Percentiles rank a stretch among this genome's conserved stretches.
These are phyloP conservation scores for Rhinolophus ferrumequinum DNA, from an alignment of 2,113 vertebrate genomes.

Conservation along the genomic window DNA sequence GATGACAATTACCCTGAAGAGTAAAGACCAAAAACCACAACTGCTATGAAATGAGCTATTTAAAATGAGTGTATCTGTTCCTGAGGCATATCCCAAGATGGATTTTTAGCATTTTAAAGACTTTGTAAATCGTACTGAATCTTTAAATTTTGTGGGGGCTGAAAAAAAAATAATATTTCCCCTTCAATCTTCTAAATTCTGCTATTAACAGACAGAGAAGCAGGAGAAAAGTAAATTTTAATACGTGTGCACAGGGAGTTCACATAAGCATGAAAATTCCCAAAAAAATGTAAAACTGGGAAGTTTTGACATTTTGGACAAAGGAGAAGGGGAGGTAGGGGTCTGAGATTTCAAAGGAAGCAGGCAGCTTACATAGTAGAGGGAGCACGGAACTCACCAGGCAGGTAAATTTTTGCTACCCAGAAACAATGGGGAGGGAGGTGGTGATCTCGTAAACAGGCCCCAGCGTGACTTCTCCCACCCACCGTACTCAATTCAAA, in stretches of 20 bases:
- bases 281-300: background rate
- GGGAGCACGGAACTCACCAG: background rate
- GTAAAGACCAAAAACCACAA: background rate
- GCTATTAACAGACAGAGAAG: background rate
- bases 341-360: background rate
- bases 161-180: background rate
- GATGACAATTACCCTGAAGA: background rate
- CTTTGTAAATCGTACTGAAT: background rate
- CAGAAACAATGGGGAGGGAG: background rate
- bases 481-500: background rate
- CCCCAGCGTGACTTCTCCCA: background rate
- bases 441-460: background rate
- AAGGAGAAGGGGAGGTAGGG: background rate
- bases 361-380: background rate
- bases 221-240: background rate
- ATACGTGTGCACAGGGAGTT: background rate
- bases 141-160: background rate
- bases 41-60: background rate
- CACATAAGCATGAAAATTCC: background rate
- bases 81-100: background rate
- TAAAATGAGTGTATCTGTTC: background rate
- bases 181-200: background rate
- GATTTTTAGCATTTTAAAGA: slow-evolving; percentile 3
- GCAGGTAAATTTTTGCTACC: background rate
- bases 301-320: background rate